Evolutionary conservation across 1,140 invertebrate genomes (phyloP), one percentile per base, ranked within the genome.

Genomic region (Dreissena rostriformis): DNA sequence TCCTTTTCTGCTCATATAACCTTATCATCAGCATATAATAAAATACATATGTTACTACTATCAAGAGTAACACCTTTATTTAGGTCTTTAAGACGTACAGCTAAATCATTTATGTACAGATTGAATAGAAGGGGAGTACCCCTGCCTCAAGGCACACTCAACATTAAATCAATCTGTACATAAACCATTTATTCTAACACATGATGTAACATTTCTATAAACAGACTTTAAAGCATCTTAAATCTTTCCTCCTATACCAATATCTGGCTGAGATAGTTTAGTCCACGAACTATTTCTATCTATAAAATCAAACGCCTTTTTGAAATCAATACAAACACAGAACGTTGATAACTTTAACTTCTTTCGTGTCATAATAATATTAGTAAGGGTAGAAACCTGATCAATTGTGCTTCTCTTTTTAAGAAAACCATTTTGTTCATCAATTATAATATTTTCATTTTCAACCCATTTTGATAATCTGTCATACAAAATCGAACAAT

Each of bases 341-440:
- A 77, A 77, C 6, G 73, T 84, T 15, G 82, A 57, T 49, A 53
- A 26, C 10, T 70, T 68, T 7, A 11, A 12, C 24, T 75, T 22
- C 52, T 78, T 76, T n/a, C 82, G 67, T 15, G 61, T 84, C 17
- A 65, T 39, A 51, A 83, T 52, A 67, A 83, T 75, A 22, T 53
- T 66, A 63, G 71, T 75, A 24, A 83, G 51, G 11, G 68, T 19
- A 10, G 22, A 68, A n/a, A 83, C 49, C 17, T 83, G 81, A 67
- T 83, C 81, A 66, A 83, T 52, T 17, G 68, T 74, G 51, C 28
- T 67, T 19, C 79, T 29, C 22, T 55, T 61, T 53, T 49, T 68
- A 22, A 73, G 28, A 61, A 84, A 84, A 39, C 73, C 83, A 66
- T 84, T 85, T 79, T 85, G 83, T 24, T 85, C 66, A 74, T 85